A percentile compares a stretch with the other conserved stretches of the same genome.
Conservation (phyloP, 2,113 vertebrate species). For the Sinosuthora webbiana region DNA sequence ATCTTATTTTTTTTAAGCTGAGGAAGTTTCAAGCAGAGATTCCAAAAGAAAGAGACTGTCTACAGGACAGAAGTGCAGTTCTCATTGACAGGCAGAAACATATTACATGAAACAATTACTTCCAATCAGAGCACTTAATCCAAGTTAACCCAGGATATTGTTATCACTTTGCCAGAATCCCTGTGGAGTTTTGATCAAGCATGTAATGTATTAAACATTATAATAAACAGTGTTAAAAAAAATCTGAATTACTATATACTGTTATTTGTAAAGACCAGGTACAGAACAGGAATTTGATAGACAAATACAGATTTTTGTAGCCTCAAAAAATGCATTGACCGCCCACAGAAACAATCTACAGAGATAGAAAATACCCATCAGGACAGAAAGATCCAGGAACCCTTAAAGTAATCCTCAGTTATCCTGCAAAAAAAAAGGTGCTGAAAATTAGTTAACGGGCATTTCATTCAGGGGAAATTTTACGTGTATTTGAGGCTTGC, state of each 20-base stretch:
- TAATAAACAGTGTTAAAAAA: not conserved
- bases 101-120: not conserved
- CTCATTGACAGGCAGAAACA: not conserved
- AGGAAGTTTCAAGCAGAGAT: not conserved
- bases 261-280: not conserved
- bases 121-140: not conserved
- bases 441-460: not conserved
- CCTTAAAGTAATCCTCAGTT: not conserved
- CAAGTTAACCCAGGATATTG: not conserved
- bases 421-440: not conserved
- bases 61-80: not conserved
- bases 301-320: not conserved
- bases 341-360: not conserved
- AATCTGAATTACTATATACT: not conserved
- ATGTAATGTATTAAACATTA: not conserved
- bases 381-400: not conserved
- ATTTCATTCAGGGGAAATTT: not conserved
- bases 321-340: not conserved
- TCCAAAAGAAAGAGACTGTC: not conserved
- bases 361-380: not conserved
- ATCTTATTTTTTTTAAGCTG: not conserved
- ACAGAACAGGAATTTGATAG: not conserved
- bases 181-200: not conserved
- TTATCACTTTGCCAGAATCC: not conserved
- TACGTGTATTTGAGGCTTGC: not conserved